A percentile compares a stretch with the other conserved stretches of the same genome.
Evolutionary conservation across 2,888 invertebrate species (phyloP).

Genomic region (Parapristionchus giblindavisi): DNA sequence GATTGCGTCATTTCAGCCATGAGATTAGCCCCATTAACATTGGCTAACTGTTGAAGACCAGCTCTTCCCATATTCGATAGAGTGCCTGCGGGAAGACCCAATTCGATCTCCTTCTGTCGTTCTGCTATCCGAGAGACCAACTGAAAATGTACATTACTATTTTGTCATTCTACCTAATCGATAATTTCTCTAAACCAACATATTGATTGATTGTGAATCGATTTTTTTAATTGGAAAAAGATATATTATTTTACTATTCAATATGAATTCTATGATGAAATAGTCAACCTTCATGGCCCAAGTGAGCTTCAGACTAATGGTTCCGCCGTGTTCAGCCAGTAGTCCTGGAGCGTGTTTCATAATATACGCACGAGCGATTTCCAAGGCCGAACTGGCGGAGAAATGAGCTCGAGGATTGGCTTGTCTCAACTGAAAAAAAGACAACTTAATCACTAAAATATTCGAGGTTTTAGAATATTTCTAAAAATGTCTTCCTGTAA

Average conservation of each 20-base stretch:
- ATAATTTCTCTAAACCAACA: neutral
- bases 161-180: neutral
- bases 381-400: slow-evolving; percentile 65
- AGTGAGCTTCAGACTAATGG: slow-evolving; percentile 70
- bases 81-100: slow-evolving; percentile 55
- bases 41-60: slow-evolving; percentile 15
- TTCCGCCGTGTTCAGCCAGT: slow-evolving; percentile 71
- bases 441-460: neutral
- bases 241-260: neutral
- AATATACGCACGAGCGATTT: slow-evolving; percentile 69
- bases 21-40: slow-evolving; percentile 47
- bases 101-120: slow-evolving; percentile 56
- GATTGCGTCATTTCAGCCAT: slow-evolving; percentile 58
- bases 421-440: slow-evolving; percentile 42
- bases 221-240: neutral
- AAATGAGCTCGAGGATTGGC: slow-evolving; percentile 52
- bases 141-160: slow-evolving; percentile 21
- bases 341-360: slow-evolving; percentile 68
- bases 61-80: slow-evolving; percentile 50
- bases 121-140: slow-evolving; percentile 60
- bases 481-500: no score
- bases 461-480: neutral
- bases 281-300: slow-evolving; percentile 70
- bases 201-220: neutral
- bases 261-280: neutral